Evolutionary conservation across 2,113 vertebrate genomes (phyloP).

Genomic region (Tenrec ecaudatus): DNA sequence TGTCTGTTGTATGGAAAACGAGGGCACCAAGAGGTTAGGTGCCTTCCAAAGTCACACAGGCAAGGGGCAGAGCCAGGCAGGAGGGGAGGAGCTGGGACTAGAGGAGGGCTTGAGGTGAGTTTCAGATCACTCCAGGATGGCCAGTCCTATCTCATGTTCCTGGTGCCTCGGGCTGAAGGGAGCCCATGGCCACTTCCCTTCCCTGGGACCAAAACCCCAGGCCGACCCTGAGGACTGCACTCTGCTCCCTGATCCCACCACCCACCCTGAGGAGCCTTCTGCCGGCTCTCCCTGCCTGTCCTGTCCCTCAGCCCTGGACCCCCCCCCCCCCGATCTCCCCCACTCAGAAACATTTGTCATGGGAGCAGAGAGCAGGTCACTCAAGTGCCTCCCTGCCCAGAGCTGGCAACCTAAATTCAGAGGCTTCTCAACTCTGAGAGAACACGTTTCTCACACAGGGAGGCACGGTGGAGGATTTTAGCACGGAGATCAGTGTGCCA

Average conservation of each 20-base stretch:
- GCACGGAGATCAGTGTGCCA: background rate
- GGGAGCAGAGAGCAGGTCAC: background rate
- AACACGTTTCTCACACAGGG: too few species aligned
- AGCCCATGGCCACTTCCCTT: conserved; percentile 10
- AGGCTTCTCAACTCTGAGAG: too few species aligned
- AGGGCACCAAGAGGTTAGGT: background rate
- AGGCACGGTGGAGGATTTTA: background rate
- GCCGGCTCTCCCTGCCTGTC: background rate
- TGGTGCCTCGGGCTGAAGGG: background rate
- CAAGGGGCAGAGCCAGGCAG: too few species aligned
- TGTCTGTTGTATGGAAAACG: background rate
- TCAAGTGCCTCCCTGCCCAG: background rate
- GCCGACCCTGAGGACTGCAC: background rate
- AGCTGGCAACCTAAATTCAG: too few species aligned
- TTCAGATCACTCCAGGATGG: background rate
- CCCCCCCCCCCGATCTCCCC: background rate
- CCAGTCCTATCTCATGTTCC: background rate
- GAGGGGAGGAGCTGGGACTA: background rate
- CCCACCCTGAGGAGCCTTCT: background rate
- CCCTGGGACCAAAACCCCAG: background rate
- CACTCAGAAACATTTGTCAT: accelerated
- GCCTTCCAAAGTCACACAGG: background rate
- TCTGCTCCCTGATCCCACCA: conserved; percentile 46
- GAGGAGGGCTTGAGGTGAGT: background rate
- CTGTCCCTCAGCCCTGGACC: background rate